Evolutionary conservation across 1,140 invertebrate species (phyloP), one percentile per base, ranked within the genome.

Genomic region (Zaprionus nigranus): DNA sequence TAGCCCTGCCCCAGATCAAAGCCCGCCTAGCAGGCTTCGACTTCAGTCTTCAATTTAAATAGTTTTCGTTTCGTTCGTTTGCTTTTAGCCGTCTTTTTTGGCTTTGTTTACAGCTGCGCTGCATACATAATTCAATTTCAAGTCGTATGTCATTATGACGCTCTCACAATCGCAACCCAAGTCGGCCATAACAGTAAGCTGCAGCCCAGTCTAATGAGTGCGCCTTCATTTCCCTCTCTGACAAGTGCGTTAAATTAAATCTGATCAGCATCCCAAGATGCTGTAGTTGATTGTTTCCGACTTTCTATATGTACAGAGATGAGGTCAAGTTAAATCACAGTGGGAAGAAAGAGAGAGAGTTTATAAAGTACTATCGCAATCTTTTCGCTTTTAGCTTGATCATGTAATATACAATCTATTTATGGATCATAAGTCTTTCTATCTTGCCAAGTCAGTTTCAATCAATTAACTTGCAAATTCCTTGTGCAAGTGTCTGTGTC

Each of bases 1-100:
- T 30, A 46, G 43, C 53, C 75, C 40, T 63, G 64, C 75, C 63
- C 74, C 79, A 74, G 72, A 74, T 74, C 60, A 77, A 81, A 81
- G 60, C 69, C 57, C 17, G 40, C 64, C 30, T 71, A 28, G 51
- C 78, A 74, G 77, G 40, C 67, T 75, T 69, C 17, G 67, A 79
- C 60, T 79, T 78, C 62, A 87, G 87, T 83, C 60, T 79, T 78
- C 62, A 87, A 86, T 83, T 86, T 82, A 87, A 87, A 87, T 87
- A 75, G 73, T 70, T 80, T 86, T 87, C 69, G 69, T 80, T 86
- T 79, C 60, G 40, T 86, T 79, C 60, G 40, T 71, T 63, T 64
- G 59, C 53, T 64, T 54, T 64, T 38, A 34, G 20, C 53, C 34
- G 49, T 30, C 59, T 61, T 67, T 63, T 61, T 67, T 63, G 36